A percentile compares a stretch with the other conserved stretches of the same genome.
phyloP scores from a whole-genome alignment of 2,113 vertebrate species.

The Arvicanthis niloticus region DNA sequence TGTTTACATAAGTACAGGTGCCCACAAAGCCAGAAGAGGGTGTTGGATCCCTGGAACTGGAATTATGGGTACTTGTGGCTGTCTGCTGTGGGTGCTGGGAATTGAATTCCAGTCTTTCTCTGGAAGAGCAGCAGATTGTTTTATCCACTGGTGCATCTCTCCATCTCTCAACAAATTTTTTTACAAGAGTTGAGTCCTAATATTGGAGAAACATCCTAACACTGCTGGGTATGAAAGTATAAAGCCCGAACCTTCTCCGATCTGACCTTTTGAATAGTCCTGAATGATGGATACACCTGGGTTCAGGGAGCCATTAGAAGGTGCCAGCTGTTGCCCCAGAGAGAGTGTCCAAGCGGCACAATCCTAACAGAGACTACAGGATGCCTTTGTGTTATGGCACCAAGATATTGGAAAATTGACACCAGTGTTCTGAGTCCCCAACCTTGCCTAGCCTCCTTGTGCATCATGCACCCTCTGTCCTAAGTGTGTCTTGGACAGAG shows the following conservation, averaged over 20 bases:
- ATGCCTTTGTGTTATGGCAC: background rate
- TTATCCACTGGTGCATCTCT: background rate
- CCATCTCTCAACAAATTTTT: background rate
- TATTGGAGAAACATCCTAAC: constrained; percentile 40
- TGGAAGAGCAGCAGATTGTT: background rate
- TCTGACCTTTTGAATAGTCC: background rate
- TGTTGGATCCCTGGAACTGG: background rate
- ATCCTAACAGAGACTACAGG: background rate
- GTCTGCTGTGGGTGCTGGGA: background rate
- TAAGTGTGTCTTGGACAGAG: background rate
- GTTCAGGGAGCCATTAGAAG: background rate
- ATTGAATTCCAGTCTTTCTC: background rate
- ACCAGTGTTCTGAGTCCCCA: background rate
- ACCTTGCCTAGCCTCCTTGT: background rate
- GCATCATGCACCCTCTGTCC: background rate
- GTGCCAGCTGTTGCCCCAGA: background rate
- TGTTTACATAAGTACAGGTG: no score
- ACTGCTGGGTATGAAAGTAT: background rate
- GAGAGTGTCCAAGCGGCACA: background rate
- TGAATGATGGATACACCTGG: background rate
- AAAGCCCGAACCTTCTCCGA: background rate
- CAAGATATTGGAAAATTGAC: background rate
- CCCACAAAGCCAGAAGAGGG: background rate
- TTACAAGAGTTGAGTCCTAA: background rate
- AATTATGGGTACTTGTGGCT: background rate